These are phyloP conservation scores for Phataginus tricuspis DNA, from an alignment of 2,797 vertebrate species.

Conservation along the genomic window DNA sequence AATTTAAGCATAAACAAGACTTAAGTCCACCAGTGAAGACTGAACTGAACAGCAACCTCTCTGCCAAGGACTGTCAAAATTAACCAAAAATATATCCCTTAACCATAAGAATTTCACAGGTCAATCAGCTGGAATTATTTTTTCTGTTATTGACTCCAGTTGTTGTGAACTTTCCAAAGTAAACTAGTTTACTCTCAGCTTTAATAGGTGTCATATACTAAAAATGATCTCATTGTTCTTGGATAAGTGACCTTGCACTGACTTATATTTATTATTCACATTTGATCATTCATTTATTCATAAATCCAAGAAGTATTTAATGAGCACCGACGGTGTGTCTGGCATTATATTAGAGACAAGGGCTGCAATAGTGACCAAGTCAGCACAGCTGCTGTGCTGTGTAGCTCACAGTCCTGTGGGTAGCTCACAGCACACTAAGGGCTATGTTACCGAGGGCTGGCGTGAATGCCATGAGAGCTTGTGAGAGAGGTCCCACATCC, in stretches of 20 bases:
- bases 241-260: background rate
- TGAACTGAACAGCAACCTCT: background rate
- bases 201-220: background rate
- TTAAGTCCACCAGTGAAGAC: background rate
- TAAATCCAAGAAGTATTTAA: background rate
- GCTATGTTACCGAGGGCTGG: background rate
- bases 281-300: conserved; percentile 26
- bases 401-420: background rate
- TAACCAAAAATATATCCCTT: background rate
- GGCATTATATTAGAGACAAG: background rate
- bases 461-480: background rate
- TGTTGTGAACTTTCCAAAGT: background rate
- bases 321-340: background rate
- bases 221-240: conserved; percentile 59
- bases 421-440: background rate
- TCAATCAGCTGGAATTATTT: conserved; percentile 43
- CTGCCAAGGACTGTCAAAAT: background rate
- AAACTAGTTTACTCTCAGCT: background rate
- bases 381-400: background rate
- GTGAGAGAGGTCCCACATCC: background rate
- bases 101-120: background rate
- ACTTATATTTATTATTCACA: conserved; percentile 10
- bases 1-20: background rate
- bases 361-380: background rate
- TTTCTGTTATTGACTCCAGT: background rate